A percentile compares a stretch with the other conserved stretches of the same genome.
Conservation (phyloP, 2,113 vertebrate genomes). For the Ceyx cyanopectus region DNA sequence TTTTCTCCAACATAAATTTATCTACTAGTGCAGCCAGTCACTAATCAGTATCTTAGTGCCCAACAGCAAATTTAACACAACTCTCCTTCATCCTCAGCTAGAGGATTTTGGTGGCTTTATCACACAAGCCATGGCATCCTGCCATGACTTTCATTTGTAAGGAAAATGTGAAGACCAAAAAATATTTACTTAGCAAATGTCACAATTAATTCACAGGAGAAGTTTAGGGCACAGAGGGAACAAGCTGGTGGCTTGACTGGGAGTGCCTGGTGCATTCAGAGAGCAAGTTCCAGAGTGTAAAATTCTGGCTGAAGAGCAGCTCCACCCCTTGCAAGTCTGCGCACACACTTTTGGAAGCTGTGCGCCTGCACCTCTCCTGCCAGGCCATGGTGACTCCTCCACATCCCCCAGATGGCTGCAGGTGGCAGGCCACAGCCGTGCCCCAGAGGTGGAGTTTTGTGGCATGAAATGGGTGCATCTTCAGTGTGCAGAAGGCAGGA, state of each 20-base stretch:
- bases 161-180: not conserved
- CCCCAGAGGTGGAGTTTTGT: not conserved
- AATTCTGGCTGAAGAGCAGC: not conserved
- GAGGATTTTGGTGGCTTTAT: not conserved
- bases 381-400: not conserved
- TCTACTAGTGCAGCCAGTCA: not conserved
- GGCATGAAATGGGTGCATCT: fast-evolving
- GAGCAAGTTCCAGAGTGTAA: not conserved
- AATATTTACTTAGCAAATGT: not conserved
- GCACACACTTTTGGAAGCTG: not conserved
- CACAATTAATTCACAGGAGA: not conserved
- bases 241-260: not conserved
- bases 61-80: not conserved
- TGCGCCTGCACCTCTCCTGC: not conserved
- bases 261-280: not conserved
- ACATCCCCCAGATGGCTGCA: not conserved
- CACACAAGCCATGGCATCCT: not conserved
- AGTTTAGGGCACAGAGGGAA: not conserved
- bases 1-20: not conserved
- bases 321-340: not conserved
- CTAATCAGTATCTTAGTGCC: not conserved
- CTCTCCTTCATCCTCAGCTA: not conserved
- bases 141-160: not conserved
- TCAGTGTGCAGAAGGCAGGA: not conserved
- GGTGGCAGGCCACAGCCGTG: not conserved